Evolutionary conservation across 2,888 invertebrate genomes (phyloP).

Genomic region (Pseudococcus jackbeardsleyi): DNA sequence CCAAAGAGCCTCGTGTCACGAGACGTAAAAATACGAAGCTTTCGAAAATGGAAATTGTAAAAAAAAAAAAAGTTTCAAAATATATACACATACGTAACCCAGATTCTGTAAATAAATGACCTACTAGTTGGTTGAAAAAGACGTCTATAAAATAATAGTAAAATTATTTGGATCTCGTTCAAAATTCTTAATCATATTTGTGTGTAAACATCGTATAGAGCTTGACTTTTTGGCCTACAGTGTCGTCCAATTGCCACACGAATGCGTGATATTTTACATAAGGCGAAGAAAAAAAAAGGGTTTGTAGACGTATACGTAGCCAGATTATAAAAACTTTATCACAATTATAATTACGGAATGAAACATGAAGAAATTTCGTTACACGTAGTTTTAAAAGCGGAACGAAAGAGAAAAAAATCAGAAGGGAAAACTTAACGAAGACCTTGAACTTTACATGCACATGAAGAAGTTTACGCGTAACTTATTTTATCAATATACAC

Average conservation of each 20-base stretch:
- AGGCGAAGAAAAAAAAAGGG: neutral
- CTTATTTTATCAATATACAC: neutral
- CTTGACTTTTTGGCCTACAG: neutral
- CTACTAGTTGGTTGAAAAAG: slow-evolving; percentile 35
- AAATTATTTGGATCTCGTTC: slow-evolving; percentile 50
- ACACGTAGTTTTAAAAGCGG: neutral
- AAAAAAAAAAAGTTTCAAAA: neutral
- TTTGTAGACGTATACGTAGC: neutral
- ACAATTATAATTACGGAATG: neutral
- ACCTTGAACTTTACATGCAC: slow-evolving; percentile 7
- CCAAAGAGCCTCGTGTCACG: neutral
- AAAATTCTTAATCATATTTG: slow-evolving; percentile 42
- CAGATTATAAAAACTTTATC: neutral
- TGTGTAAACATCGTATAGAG: neutral
- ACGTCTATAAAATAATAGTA: slow-evolving; percentile 25
- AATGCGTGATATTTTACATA: neutral
- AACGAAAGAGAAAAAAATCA: neutral
- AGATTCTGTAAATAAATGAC: slow-evolving; percentile 61
- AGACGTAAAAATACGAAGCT: neutral
- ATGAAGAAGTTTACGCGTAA: neutral
- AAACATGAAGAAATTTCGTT: neutral
- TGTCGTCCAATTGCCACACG: neutral
- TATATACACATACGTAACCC: slow-evolving; percentile 27
- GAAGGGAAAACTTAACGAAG: neutral
- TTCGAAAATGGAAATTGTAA: neutral